Evolutionary conservation across 2,113 vertebrate genomes (phyloP), one percentile per base, ranked within the genome.

Genomic region (Lagopus muta): DNA sequence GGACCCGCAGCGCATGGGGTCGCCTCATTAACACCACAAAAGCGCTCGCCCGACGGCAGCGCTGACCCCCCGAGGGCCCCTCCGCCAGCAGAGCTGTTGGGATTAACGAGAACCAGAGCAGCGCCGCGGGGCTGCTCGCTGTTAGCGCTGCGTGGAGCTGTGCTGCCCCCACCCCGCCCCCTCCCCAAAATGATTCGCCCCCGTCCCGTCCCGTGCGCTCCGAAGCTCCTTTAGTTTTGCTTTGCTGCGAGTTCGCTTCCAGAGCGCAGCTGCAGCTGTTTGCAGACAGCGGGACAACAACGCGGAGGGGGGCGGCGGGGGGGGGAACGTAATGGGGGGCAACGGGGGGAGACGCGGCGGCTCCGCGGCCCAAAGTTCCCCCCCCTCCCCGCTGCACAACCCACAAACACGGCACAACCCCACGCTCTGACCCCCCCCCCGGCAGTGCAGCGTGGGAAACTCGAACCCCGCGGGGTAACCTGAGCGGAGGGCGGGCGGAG

Each of bases 41-140:
- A 54, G 52, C 52, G 25, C 13, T 54, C 8, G 9, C 13, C 52
- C 52, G 27, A 54, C 13, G 27, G 25, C 25, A 54, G 52, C 25
- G 52, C 27, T 7, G 13, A 54, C 12, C 54, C 48, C 28, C 54
- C 36, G 54, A 55, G 16, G 54, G 54, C 54, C 16, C 54, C 54
- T 30, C 72, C 5, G 27, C 70, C 60, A 89, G 88, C 84, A 70
- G 91, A 58, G 90, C 79, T 10, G 55, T 6, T 21, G 15, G 54
- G 65, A 94, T 88, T 90, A 36, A 54, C 27, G 27, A 67, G 5
- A 85, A 66, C 2, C 42, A 3, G 24, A 64, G 21, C 66, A 27
- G 30, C 17, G 7, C 14, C 11, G 34, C 38, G 42, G 24, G n/a
- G 42, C 19, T 34, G 14, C 18, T 1, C 0, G 16, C 16, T 36